These are phyloP conservation scores for Phainopepla nitens DNA, from an alignment of 2,113 vertebrate genomes.

Conservation along the genomic window DNA sequence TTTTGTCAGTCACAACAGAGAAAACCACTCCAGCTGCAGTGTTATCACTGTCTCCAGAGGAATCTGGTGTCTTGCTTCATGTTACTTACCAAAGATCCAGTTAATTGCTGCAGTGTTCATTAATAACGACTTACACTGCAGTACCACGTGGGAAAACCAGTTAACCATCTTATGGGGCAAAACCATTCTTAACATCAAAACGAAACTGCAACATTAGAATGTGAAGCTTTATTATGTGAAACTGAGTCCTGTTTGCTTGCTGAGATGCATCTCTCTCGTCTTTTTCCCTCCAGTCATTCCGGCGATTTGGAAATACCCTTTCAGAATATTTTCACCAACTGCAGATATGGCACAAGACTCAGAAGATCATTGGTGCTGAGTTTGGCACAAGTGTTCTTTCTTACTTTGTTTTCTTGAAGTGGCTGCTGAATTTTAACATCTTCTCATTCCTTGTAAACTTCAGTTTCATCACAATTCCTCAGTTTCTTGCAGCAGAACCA, in stretches of 20 bases:
- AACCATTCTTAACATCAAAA: not conserved
- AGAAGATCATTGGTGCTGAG: constrained; percentile 87
- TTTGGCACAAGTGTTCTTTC: constrained; percentile 92
- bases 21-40: not conserved
- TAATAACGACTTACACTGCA: not conserved
- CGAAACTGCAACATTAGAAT: not conserved
- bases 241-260: not conserved
- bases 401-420: constrained; percentile 91
- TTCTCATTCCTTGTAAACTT: constrained; percentile 92
- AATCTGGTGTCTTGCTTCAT: not conserved
- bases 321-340: constrained; percentile 62
- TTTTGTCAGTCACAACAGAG: not conserved
- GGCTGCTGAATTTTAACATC: constrained; percentile 90
- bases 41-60: not conserved
- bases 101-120: not conserved
- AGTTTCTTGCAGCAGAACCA: constrained; percentile 66
- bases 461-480: constrained; percentile 87
- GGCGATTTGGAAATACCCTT: constrained; percentile 66
- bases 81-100: not conserved
- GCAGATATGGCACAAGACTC: constrained; percentile 77
- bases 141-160: not conserved
- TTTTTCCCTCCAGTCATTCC: constrained; percentile 70
- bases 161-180: not conserved
- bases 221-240: not conserved
- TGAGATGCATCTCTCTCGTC: not conserved